phyloP scores from a whole-genome alignment of 2,888 invertebrate genomes.

The Trichopoda pennipes region DNA sequence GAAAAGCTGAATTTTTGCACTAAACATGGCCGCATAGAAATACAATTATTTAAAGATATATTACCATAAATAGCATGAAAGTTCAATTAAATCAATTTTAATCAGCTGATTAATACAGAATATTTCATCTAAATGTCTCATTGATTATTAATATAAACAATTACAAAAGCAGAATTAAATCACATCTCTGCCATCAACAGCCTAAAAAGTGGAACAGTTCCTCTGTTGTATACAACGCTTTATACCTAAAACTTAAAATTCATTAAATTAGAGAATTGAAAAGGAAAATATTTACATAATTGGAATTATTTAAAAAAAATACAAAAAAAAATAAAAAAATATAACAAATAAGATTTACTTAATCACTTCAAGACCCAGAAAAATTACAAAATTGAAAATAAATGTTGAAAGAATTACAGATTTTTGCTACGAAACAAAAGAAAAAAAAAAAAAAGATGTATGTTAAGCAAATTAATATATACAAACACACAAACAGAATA shows the following conservation, averaged over 20 bases:
- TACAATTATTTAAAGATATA: no score
- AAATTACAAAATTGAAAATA: not conserved
- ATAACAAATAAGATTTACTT: slow-evolving; percentile 3
- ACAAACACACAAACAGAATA: not conserved
- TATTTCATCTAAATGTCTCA: not conserved
- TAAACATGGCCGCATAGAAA: no score
- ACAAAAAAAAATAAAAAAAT: not conserved
- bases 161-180: not conserved
- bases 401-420: not conserved
- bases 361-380: slow-evolving; percentile 6
- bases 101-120: no score
- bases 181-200: not conserved
- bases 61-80: no score
- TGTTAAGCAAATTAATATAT: slow-evolving; percentile 19
- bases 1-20: no score
- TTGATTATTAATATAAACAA: slow-evolving; percentile 16
- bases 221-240: not conserved
- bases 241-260: not conserved
- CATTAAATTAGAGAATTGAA: slow-evolving; percentile 1
- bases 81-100: no score
- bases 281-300: slow-evolving; percentile 29
- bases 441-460: slow-evolving; percentile 2
- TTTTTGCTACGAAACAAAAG: not conserved
- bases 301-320: slow-evolving; percentile 27
- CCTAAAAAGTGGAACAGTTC: no score